These are phyloP conservation scores for Halocynthia roretzi DNA, from an alignment of 23 tunicate genomes.

Conservation along the genomic window DNA sequence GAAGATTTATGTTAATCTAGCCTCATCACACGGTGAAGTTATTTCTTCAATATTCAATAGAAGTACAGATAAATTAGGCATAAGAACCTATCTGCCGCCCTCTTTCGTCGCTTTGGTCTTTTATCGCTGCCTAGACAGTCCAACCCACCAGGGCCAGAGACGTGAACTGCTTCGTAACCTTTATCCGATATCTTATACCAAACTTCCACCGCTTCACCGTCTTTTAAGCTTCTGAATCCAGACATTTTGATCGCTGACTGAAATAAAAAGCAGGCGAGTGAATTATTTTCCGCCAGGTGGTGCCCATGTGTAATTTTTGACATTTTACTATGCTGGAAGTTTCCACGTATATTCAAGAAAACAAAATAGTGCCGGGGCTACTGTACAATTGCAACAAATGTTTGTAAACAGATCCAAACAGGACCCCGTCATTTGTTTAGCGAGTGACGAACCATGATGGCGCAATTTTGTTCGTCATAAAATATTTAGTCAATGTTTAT, in stretches of 20 bases:
- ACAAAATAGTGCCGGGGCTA: not conserved
- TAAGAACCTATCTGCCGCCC: conserved; percentile 37
- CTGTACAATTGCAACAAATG: not conserved
- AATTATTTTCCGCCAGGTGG: too few relatives aligned
- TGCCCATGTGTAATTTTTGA: too few relatives aligned
- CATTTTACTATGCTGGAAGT: too few relatives aligned
- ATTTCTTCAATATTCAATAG: not conserved
- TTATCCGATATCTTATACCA: conserved; percentile 47
- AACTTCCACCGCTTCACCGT: conserved; percentile 57
- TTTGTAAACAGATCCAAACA: too few relatives aligned
- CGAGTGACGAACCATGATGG: too few relatives aligned
- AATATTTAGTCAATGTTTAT: too few relatives aligned
- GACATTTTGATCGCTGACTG: conserved; percentile 68
- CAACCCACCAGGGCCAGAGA: conserved; percentile 53
- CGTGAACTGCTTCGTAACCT: conserved; percentile 53
- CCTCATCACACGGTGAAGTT: not conserved
- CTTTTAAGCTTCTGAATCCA: conserved; percentile 49
- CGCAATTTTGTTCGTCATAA: too few relatives aligned
- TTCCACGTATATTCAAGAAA: too few relatives aligned
- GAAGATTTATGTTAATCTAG: too few relatives aligned
- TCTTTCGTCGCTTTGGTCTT: conserved; percentile 39
- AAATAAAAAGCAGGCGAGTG: not conserved
- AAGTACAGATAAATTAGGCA: too few relatives aligned
- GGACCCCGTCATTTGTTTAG: too few relatives aligned
- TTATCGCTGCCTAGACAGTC: conserved; percentile 47